These are phyloP conservation scores for Oceanodroma tethys DNA, from an alignment of 2,113 vertebrate species.

Conservation along the genomic window DNA sequence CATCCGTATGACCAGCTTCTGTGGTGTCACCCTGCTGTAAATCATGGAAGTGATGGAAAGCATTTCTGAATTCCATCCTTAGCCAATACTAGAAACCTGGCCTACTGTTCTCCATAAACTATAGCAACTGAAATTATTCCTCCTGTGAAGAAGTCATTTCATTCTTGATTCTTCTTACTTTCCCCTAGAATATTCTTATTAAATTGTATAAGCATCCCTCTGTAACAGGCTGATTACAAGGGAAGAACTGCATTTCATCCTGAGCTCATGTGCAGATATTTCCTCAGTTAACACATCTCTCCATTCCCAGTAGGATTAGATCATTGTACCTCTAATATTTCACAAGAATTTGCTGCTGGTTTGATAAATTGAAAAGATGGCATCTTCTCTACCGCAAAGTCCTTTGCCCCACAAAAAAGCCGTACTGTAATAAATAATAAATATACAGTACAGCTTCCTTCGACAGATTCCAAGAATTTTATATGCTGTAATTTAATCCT, in stretches of 20 bases:
- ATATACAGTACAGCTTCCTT: conserved; percentile 68
- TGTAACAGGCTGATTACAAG: not conserved
- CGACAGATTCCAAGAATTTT: conserved; percentile 80
- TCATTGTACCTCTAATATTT: conserved; percentile 28
- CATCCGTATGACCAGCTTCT: not conserved
- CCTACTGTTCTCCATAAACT: not conserved
- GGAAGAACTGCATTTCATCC: conserved; percentile 2
- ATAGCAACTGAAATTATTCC: not conserved
- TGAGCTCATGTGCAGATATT: conserved; percentile 9
- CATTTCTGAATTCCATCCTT: not conserved
- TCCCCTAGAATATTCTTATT: not conserved
- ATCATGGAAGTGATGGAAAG: not conserved
- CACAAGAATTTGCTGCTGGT: conserved; percentile 51
- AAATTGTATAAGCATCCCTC: not conserved
- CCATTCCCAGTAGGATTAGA: conserved; percentile 21
- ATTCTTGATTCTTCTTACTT: not conserved
- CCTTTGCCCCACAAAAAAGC: conserved; percentile 24
- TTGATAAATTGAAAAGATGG: conserved; percentile 60
- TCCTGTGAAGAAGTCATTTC: not conserved
- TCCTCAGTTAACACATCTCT: conserved; percentile 33
- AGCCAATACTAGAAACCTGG: not conserved
- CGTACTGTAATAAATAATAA: conserved; percentile 72
- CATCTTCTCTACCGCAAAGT: conserved; percentile 38
- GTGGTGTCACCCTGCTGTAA: not conserved
- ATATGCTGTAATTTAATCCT: conserved; percentile 80